Base-by-base conservation (phyloP, 2,113 vertebrate genomes). In the Lontra canadensis region DNA sequence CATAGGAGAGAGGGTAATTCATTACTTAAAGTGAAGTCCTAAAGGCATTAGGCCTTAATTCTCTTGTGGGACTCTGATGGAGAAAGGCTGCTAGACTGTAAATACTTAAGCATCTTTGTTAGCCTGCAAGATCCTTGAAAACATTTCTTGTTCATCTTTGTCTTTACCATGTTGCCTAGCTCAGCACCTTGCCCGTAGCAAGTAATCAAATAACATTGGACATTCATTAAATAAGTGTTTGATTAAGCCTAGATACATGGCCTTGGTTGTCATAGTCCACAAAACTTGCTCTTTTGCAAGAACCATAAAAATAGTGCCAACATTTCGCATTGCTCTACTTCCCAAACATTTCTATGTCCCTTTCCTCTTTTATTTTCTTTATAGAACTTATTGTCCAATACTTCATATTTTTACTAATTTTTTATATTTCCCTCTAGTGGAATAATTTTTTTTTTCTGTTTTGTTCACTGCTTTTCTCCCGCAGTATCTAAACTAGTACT, bases 271-370 rank as follows among this genome's bases (percentile, higher is more conserved):
- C 83, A 84, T 29, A 90, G 20, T 88, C n/a, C 18, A 21, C 4
- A n/a, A 55, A 94, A 93, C 52, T 65, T 93, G 17, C 23, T 91
- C 55, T 93, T 96, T 83, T 55, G 49, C 14, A 79, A 88, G 59
- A 90, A 97, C 74, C 59, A 34, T 34, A 95, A 93, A 94, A 92
- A 96, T 29, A 81, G 4, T 31, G 47, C 9, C 76, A 71, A 71
- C 12, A 80, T 94, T 95, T 94, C 31, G 20, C 73, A 59, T 69
- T 65, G 36, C 6, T 96, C 12, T 9, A 5, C 36, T 94, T 96
- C 17, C 36, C 29, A 42, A 55, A 80, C 13, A 47, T 42, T 52
- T 63, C 34, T n/a, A 61, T 52, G 21, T 1, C 8, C 31, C 2
- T 44, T 65, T 31, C 20, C 7, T 55, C 20, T 93, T 79, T 89